Evolutionary conservation across 2,888 invertebrate genomes (phyloP).

Genomic region (Herminia tarsipennalis): DNA sequence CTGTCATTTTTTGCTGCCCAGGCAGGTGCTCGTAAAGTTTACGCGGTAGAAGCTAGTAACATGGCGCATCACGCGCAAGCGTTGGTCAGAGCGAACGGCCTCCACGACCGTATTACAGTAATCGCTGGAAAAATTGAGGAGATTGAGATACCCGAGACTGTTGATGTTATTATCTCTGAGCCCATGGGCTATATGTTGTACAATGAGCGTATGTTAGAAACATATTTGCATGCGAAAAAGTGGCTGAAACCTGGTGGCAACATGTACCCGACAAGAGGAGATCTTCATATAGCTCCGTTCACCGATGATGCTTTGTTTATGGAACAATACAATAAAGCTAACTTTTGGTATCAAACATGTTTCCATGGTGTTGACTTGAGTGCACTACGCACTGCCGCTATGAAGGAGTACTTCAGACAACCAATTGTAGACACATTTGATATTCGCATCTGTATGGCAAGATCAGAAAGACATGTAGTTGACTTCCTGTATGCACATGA

Average conservation of each 20-base stretch:
- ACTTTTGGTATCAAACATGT: slow-evolving; percentile 99
- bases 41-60: slow-evolving; percentile 99
- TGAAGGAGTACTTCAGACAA: slow-evolving; percentile 98
- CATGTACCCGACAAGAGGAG: slow-evolving; percentile 99
- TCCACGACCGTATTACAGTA: slow-evolving; percentile 95
- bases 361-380: slow-evolving; percentile 99
- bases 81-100: slow-evolving; percentile 95
- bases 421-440: slow-evolving; percentile 99
- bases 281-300: slow-evolving; percentile 98
- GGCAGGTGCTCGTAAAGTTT: slow-evolving; percentile 98
- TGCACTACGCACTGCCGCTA: slow-evolving; percentile 95
- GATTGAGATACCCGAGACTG: slow-evolving; percentile 96
- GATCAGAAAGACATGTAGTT: slow-evolving; percentile 96
- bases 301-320: slow-evolving; percentile 98
- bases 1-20: slow-evolving; percentile 99
- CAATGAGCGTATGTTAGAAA: slow-evolving; percentile 99
- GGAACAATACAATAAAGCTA: slow-evolving; percentile 99
- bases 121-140: slow-evolving; percentile 99
- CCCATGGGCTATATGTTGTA: slow-evolving; percentile 99
- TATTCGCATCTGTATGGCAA: slow-evolving; percentile 97
- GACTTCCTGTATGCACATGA: slow-evolving; percentile 97
- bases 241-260: slow-evolving; percentile 97
- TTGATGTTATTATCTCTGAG: slow-evolving; percentile 99
- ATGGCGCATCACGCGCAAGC: slow-evolving; percentile 98
- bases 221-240: slow-evolving; percentile 99